These are phyloP conservation scores for Nanger granti DNA, from an alignment of 2,113 vertebrate genomes.

Conservation along the genomic window DNA sequence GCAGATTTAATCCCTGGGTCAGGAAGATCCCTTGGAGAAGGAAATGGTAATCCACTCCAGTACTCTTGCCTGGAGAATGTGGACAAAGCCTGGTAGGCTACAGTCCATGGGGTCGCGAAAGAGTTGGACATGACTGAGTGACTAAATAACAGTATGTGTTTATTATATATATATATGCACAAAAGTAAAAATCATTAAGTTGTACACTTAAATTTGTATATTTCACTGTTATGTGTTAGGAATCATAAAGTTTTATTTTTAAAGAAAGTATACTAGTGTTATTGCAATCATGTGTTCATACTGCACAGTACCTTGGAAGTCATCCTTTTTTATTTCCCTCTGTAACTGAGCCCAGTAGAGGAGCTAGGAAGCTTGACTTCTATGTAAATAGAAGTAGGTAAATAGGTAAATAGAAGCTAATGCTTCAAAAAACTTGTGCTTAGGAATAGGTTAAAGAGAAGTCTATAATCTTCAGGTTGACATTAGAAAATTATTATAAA, in stretches of 20 bases:
- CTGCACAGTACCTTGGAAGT: not conserved
- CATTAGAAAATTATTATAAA: not conserved
- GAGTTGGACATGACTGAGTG: not conserved
- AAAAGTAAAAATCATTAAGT: not conserved
- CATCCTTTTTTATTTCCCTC: not conserved
- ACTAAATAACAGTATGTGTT: not conserved
- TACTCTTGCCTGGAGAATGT: not conserved
- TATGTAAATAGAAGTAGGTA: not conserved
- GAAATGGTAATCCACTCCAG: not conserved
- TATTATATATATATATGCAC: too few relatives aligned
- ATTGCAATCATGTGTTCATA: not conserved
- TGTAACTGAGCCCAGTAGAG: not conserved
- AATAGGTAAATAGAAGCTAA: not conserved
- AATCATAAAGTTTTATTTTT: not conserved
- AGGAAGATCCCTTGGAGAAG: not conserved
- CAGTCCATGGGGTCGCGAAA: not conserved
- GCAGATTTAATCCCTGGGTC: not conserved
- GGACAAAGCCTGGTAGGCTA: not conserved
- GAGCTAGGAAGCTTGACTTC: not conserved
- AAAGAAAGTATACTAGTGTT: not conserved
- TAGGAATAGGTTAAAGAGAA: constrained; percentile 1
- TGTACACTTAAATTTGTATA: not conserved
- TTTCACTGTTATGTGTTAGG: not conserved
- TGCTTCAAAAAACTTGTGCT: not conserved
- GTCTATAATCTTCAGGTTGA: not conserved